A percentile compares a stretch with the other conserved stretches of the same genome.
Evolutionary conservation across 2,113 vertebrate genomes (phyloP).

Genomic region (Myanophis thanlyinensis): DNA sequence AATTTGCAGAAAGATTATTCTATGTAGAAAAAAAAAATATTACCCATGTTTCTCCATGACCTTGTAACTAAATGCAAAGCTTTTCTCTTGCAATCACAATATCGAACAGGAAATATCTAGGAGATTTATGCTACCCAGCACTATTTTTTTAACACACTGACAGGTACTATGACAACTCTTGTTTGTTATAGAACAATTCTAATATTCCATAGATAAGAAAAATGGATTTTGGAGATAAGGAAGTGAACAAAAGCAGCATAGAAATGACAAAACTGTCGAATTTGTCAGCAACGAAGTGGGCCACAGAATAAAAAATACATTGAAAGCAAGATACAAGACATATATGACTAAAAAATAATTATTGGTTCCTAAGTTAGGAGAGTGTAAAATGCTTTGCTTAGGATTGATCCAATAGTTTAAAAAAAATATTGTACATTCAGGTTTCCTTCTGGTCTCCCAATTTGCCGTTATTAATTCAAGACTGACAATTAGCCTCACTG

Average conservation of each 20-base stretch:
- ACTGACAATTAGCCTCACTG: neutral
- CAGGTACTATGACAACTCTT: neutral
- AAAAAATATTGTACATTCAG: neutral
- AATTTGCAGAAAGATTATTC: neutral
- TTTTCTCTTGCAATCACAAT: neutral
- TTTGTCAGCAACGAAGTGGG: neutral
- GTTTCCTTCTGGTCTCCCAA: neutral
- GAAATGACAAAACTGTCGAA: neutral
- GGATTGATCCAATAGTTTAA: neutral
- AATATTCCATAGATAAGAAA: neutral
- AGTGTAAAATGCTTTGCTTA: neutral
- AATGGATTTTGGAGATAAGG: neutral
- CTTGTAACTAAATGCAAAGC: neutral
- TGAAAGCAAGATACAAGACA: neutral
- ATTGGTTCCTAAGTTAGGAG: neutral
- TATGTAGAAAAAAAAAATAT: neutral
- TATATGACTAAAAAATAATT: neutral
- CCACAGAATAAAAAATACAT: neutral
- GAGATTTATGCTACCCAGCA: neutral
- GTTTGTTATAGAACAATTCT: neutral
- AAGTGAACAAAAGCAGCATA: neutral
- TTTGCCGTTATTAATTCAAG: neutral
- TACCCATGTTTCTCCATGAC: neutral
- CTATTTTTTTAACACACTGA: neutral
- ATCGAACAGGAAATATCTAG: neutral